phyloP scores from a whole-genome alignment of 2,113 vertebrate species.

The Turnix velox region DNA sequence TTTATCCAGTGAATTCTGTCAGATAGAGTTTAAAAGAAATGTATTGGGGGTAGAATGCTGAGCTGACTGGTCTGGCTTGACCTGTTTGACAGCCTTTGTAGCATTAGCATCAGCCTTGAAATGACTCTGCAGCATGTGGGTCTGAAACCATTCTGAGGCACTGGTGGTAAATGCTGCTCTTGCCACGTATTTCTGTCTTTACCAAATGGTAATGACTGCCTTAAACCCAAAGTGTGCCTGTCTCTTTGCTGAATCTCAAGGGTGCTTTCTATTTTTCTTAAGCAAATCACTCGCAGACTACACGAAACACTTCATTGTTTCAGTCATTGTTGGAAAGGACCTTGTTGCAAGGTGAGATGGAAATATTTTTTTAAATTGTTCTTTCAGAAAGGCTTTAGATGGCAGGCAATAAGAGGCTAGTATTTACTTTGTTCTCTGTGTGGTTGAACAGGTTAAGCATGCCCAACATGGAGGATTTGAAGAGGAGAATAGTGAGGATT shows the following conservation, averaged over 20 bases:
- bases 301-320: constrained; percentile 88
- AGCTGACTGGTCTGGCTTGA: neutral
- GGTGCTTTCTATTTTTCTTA: neutral
- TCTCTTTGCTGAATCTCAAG: neutral
- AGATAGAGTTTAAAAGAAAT: neutral
- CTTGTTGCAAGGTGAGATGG: constrained; percentile 87
- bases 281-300: constrained; percentile 93
- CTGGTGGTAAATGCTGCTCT: neutral
- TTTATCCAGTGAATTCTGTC: neutral
- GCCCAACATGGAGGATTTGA: constrained; percentile 93
- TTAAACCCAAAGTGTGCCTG: neutral
- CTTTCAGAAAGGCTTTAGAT: neutral
- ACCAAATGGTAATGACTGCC: neutral
- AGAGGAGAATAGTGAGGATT: constrained; percentile 86
- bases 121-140: neutral
- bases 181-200: neutral
- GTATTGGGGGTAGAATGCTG: neutral
- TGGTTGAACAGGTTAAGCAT: constrained; percentile 84
- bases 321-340: constrained; percentile 91
- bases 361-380: neutral
- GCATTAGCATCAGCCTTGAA: neutral
- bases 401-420: neutral
- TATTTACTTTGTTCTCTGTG: neutral
- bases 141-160: neutral
- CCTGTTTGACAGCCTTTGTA: neutral